Base-by-base conservation (phyloP, 2,113 vertebrate genomes). In the Salvelinus alpinus region DNA sequence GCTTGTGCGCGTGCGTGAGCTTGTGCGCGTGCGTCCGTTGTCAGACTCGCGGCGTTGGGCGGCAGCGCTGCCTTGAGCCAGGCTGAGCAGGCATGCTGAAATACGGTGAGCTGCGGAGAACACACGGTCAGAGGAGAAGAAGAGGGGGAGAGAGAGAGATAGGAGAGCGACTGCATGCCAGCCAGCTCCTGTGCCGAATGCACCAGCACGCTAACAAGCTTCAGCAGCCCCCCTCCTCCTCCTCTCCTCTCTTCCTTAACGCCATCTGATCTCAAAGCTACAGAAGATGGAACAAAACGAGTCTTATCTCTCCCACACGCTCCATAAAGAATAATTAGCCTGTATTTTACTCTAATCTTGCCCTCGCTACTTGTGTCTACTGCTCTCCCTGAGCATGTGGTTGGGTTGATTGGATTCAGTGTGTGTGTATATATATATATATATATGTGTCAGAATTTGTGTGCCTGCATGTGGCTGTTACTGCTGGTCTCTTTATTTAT, bases 71-170 rank as follows among this genome's bases (percentile, higher is more conserved):
- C 69, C 27, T 29, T 24, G 11, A 65, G 24, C 27, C n/a, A 62
- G 64, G 73, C 70, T 76, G 64, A 78, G 79, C 71, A 76, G 73
- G 76, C 82, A 86, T 86, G 79, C 54, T 78, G 75, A 25, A 64
- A 67, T 57, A 24, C 25, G 11, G 24, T 65, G 64, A 65, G 22
- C 22, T 65, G 14, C 25, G 22, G 27, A 68, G 5, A 20, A 29
- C 25, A 38, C 29, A 48, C 51, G 9, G 51, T 20, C 5, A 8
- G 8, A 29, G 22, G 62, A 65, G 12, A 7, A 29, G 54, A 60
- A 44, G 67, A 44, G 66, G 31, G 31, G 18, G 31, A 38, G 66
- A 68, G 20, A 67, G 68, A 70, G 68, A 48, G 38, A 22, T n/a
- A n/a, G 68, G 22, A 48, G 44, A 13, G 22, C 20, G 12, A 18